These are phyloP conservation scores for Lathamus discolor DNA, from an alignment of 2,113 vertebrate species.

Conservation along the genomic window DNA sequence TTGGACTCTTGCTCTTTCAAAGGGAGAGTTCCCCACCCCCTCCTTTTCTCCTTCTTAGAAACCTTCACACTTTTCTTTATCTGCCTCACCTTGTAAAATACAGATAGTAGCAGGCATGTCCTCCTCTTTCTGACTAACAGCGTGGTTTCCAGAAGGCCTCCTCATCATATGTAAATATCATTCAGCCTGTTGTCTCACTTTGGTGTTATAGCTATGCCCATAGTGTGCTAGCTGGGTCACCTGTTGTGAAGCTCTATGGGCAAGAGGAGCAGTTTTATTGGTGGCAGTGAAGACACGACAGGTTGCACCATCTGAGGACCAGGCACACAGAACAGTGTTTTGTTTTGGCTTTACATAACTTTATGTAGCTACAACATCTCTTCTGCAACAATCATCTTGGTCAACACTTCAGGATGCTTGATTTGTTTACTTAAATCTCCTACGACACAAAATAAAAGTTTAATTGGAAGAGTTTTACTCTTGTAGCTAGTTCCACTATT, in stretches of 20 bases:
- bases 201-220: neutral
- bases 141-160: conserved; percentile 32
- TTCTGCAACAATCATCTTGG: conserved; percentile 5
- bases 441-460: neutral
- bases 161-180: conserved; percentile 11
- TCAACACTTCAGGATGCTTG: neutral
- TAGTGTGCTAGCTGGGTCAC: conserved; percentile 29
- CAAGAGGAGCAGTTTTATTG: neutral
- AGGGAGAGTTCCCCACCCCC: conserved; percentile 39
- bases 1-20: neutral
- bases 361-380: conserved; percentile 20
- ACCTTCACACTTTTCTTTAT: conserved; percentile 8
- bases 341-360: conserved; percentile 29
- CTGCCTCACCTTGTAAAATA: conserved; percentile 63
- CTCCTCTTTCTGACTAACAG: conserved; percentile 38
- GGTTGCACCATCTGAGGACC: neutral
- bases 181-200: conserved; percentile 15
- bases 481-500: neutral
- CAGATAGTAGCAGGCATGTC: conserved; percentile 35
- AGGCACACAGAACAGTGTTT: neutral
- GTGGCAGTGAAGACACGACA: neutral
- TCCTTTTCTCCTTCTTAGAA: conserved; percentile 57
- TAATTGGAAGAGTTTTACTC: neutral
- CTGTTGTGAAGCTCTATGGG: neutral
- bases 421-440: neutral